Conservation (phyloP, 2,888 invertebrate species). For the Heliconius cydno region DNA sequence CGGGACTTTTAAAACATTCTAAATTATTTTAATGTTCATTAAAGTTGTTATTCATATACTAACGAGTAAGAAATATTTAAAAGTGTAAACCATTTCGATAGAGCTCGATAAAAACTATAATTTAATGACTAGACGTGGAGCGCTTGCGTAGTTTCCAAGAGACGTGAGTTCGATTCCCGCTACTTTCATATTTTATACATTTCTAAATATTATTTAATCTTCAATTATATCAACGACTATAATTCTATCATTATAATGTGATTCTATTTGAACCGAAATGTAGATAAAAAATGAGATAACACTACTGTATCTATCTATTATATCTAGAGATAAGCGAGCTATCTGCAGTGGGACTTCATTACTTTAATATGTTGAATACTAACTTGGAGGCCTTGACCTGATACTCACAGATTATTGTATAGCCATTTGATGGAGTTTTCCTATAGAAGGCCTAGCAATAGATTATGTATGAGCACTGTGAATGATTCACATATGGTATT, state of each 20-base stretch:
- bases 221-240: slow-evolving; percentile 3
- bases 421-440: not conserved
- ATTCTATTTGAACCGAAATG: not conserved
- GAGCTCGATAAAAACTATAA: not conserved
- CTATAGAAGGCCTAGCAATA: not conserved
- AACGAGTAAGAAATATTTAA: too few relatives aligned
- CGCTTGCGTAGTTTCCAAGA: not conserved
- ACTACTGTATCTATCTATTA: not conserved
- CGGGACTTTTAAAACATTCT: too few relatives aligned
- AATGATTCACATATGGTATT: not conserved
- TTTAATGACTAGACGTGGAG: not conserved
- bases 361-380: slow-evolving; percentile 16
- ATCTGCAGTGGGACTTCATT: slow-evolving; percentile 16
- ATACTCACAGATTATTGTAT: not conserved
- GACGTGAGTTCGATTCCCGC: not conserved
- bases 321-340: slow-evolving; percentile 22
- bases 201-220: not conserved
- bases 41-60: too few relatives aligned
- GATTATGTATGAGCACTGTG: slow-evolving; percentile 14
- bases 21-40: too few relatives aligned
- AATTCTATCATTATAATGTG: not conserved
- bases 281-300: slow-evolving; percentile 29
- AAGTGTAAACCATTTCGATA: not conserved
- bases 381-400: slow-evolving; percentile 25
- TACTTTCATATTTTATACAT: not conserved